Conservation (phyloP, 2,113 vertebrate species). For the Bothrops jararaca region DNA sequence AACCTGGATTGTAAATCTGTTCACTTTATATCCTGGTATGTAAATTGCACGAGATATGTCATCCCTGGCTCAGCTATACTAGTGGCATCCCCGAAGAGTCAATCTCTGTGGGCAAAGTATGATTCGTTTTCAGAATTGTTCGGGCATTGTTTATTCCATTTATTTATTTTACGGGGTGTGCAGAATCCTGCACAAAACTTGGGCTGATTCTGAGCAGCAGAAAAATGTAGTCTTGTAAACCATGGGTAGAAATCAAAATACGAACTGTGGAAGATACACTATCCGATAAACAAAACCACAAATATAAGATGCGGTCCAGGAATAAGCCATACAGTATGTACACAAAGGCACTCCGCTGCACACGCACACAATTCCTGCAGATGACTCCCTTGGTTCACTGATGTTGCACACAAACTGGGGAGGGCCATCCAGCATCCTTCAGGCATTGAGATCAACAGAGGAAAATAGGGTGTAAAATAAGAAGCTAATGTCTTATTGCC, state of each 20-base stretch:
- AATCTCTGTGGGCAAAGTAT: not conserved
- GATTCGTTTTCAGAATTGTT: not conserved
- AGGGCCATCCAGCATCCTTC: not conserved
- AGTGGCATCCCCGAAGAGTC: not conserved
- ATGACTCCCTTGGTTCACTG: not conserved
- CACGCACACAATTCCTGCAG: not conserved
- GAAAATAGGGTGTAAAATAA: not conserved
- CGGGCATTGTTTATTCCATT: not conserved
- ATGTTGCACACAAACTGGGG: not conserved
- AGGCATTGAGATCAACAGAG: not conserved
- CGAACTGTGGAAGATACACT: not conserved
- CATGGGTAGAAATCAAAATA: not conserved
- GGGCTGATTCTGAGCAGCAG: not conserved
- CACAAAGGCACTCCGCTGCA: not conserved
- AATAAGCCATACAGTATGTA: not conserved
- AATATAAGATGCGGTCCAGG: not conserved
- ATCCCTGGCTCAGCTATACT: not conserved
- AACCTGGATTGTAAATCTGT: not conserved
- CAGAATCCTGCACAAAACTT: not conserved
- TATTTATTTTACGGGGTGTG: not conserved
- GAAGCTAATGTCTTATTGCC: not conserved
- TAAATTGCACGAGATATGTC: not conserved
- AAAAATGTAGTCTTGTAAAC: not conserved
- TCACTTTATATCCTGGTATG: not conserved
- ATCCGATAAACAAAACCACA: not conserved